Percentiles rank a stretch among this genome's conserved stretches.
phyloP scores from a whole-genome alignment of 2,888 invertebrate species.

The Synergus japonicus region DNA sequence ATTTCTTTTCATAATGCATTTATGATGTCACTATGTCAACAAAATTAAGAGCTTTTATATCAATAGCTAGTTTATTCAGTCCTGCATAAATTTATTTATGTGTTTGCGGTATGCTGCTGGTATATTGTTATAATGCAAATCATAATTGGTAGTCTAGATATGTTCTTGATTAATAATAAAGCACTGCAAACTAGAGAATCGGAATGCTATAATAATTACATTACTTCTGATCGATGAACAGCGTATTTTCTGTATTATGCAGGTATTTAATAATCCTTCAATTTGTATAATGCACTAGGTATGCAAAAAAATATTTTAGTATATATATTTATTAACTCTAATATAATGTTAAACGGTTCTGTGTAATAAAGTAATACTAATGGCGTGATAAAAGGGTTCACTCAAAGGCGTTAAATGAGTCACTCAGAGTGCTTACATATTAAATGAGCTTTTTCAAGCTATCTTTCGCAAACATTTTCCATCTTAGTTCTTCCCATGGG shows the following conservation, averaged over 20 bases:
- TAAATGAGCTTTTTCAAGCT: conserved; percentile 49
- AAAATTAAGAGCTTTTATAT: background rate
- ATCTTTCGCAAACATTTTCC: conserved; percentile 44
- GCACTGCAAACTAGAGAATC: background rate
- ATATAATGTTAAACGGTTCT: background rate
- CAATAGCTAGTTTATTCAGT: background rate
- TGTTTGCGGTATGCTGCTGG: background rate
- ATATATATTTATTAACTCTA: no score
- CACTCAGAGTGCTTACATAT: conserved; percentile 43
- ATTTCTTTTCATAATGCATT: background rate
- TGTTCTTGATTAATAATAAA: conserved; percentile 4
- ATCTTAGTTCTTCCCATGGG: conserved; percentile 55
- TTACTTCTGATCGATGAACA: background rate
- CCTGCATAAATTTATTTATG: background rate
- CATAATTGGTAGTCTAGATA: conserved; percentile 13
- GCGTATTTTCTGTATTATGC: background rate
- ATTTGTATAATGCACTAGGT: background rate
- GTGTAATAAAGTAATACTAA: background rate
- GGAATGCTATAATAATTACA: background rate
- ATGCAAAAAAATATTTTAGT: no score
- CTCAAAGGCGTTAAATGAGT: conserved; percentile 42
- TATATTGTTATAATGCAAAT: conserved; percentile 11
- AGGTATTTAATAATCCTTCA: background rate
- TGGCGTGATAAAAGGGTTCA: background rate
- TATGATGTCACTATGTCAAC: background rate